These are phyloP conservation scores for Argentina silus DNA, from an alignment of 2,797 vertebrate species.

Conservation along the genomic window DNA sequence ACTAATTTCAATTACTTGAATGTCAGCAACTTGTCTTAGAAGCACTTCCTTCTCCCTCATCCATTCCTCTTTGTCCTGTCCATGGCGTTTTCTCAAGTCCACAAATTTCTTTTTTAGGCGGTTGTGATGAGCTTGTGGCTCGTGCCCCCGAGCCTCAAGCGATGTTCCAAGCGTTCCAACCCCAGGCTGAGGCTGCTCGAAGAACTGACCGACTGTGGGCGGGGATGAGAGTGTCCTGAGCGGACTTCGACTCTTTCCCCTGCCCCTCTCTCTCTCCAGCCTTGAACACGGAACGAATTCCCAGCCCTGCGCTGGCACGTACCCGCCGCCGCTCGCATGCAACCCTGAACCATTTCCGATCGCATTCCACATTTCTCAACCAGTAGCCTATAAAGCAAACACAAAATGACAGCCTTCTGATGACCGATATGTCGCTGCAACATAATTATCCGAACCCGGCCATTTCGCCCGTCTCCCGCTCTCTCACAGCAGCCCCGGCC, in stretches of 20 bases:
- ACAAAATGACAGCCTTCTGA: constrained; percentile 12
- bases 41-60: constrained; percentile 76
- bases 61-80: constrained; percentile 78
- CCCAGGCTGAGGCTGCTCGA: constrained; percentile 52
- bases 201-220: constrained; percentile 63
- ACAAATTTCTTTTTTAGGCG: constrained; percentile 76
- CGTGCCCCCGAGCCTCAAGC: constrained; percentile 52
- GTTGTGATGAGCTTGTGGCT: constrained; percentile 58
- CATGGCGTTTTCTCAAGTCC: constrained; percentile 71
- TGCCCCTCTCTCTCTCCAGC: constrained; percentile 54
- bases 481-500: constrained; percentile 49
- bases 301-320: constrained; percentile 69
- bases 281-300: constrained; percentile 71
- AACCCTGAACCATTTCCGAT: constrained; percentile 67
- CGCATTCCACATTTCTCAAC: constrained; percentile 70
- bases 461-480: constrained; percentile 59
- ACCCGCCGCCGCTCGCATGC: constrained; percentile 52
- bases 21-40: constrained; percentile 80
- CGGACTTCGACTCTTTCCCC: constrained; percentile 64
- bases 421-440: constrained; percentile 3
- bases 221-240: constrained; percentile 71
- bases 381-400: constrained; percentile 31
- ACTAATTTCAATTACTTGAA: constrained; percentile 73
- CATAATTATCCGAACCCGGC: constrained; percentile 65
- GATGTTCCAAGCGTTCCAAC: constrained; percentile 42